Percentiles rank a stretch among this genome's conserved stretches.
phyloP scores from a whole-genome alignment of 2,113 vertebrate genomes.

The Myiagra hebetior region DNA sequence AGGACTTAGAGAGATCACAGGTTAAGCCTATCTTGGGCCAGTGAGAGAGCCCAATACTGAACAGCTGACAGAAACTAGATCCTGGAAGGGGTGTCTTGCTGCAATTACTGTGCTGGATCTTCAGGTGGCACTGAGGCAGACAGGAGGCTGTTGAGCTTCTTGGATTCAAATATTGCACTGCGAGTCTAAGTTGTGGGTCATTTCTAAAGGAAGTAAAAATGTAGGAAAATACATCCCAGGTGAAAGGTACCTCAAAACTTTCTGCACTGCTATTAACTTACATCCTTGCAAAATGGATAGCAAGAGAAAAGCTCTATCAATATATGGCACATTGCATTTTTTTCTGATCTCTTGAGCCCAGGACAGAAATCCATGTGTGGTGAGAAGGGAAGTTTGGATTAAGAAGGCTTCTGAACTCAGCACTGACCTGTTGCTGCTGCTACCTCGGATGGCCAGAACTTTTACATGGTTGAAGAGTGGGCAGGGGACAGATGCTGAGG shows the following conservation, averaged over 20 bases:
- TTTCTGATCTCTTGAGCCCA: background rate
- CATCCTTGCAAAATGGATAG: background rate
- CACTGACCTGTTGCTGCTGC: background rate
- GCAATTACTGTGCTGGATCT: background rate
- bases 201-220: background rate
- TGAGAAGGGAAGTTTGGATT: background rate
- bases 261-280: background rate
- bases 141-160: background rate
- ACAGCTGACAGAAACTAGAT: background rate
- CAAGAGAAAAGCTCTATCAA: background rate
- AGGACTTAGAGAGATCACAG: background rate
- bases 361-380: background rate
- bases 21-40: background rate
- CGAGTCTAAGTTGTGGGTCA: background rate
- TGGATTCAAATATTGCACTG: background rate
- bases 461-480: background rate
- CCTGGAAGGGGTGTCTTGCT: background rate
- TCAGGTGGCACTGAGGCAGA: background rate
- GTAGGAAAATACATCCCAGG: background rate
- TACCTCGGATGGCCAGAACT: background rate
- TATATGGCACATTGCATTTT: background rate
- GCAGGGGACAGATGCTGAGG: background rate
- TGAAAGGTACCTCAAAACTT: background rate
- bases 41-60: background rate
- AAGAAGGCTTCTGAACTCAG: background rate